phyloP scores from a whole-genome alignment of 2,113 vertebrate species.

The Microtus richardsoni region DNA sequence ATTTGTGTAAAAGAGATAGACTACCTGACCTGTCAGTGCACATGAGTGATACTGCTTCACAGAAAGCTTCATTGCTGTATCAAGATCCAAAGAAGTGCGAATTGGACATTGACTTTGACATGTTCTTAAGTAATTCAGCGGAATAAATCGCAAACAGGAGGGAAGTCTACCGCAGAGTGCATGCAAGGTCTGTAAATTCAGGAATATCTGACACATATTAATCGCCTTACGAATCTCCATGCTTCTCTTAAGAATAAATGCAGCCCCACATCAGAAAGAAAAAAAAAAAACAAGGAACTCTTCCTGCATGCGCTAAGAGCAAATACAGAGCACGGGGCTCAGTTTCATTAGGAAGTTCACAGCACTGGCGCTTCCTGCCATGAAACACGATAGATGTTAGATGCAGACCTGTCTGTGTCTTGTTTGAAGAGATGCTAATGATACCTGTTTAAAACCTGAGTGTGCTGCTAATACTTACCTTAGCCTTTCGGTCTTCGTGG shows the following conservation, averaged over 20 bases:
- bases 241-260: conserved; percentile 1
- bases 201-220: conserved; percentile 5
- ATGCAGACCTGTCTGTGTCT: background rate
- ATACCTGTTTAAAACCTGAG: background rate
- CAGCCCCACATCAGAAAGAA: background rate
- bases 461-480: background rate
- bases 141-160: conserved; percentile 13
- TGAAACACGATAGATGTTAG: conserved; percentile 21
- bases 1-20: background rate
- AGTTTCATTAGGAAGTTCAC: background rate
- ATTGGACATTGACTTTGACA: background rate
- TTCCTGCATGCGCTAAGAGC: background rate
- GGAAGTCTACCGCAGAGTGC: background rate
- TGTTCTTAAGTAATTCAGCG: background rate
- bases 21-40: background rate
- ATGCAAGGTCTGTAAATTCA: background rate
- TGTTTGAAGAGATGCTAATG: background rate
- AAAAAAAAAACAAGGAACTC: background rate
- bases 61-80: background rate
- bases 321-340: background rate
- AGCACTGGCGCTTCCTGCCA: background rate
- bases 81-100: background rate
- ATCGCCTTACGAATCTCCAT: background rate
- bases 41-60: background rate
- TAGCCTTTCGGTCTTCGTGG: background rate